These are phyloP conservation scores for Neogale vison DNA, from an alignment of 2,113 vertebrate species.

Conservation along the genomic window DNA sequence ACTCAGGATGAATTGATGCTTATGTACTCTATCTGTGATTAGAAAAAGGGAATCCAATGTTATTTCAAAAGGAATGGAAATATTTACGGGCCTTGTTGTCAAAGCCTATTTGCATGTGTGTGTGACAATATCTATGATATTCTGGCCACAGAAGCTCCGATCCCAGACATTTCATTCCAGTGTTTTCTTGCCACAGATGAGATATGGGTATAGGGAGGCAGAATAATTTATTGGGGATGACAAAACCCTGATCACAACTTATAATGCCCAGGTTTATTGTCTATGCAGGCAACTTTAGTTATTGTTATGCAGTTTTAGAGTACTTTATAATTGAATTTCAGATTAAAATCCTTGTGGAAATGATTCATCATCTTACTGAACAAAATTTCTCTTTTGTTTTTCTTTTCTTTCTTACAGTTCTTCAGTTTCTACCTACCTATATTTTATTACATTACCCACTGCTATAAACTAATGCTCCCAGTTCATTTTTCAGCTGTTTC, in stretches of 20 bases:
- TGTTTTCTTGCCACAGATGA: neutral
- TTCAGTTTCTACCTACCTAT: neutral
- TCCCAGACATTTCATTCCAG: neutral
- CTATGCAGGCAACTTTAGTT: neutral
- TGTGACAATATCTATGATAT: neutral
- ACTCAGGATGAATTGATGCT: neutral
- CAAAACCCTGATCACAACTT: slow-evolving; percentile 25
- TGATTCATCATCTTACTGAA: slow-evolving; percentile 56
- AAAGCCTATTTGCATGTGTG: neutral
- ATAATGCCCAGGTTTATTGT: slow-evolving; percentile 42
- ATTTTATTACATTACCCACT: slow-evolving; percentile 44
- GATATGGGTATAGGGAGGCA: neutral
- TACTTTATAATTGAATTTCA: slow-evolving; percentile 52
- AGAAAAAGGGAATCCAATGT: neutral
- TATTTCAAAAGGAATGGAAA: neutral
- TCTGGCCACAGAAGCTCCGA: neutral
- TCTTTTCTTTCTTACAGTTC: neutral
- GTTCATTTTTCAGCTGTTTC: slow-evolving; percentile 65
- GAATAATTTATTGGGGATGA: slow-evolving; percentile 26
- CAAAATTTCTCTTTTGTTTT: neutral
- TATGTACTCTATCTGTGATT: neutral
- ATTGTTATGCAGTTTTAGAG: slow-evolving; percentile 47
- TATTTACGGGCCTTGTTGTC: neutral
- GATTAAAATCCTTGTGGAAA: slow-evolving; percentile 59
- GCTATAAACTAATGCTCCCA: slow-evolving; percentile 44